A percentile compares a stretch with the other conserved stretches of the same genome.
Conservation (phyloP, 2,113 vertebrate genomes). For the Pterocles burchelli region DNA sequence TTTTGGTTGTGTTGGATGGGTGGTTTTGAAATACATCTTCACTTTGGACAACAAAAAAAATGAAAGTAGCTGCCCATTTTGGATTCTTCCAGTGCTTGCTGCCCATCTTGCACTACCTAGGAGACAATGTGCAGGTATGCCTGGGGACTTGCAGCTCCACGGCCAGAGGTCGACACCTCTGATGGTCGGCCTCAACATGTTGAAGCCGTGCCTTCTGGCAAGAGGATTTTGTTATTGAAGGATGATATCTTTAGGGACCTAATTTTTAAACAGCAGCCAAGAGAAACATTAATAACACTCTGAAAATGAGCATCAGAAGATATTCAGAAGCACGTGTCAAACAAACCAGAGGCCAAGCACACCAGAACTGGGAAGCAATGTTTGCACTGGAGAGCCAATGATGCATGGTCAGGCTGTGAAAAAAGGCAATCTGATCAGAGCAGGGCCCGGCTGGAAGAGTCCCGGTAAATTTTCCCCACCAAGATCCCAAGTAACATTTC, state of each 20-base stretch:
- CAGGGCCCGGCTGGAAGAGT: not conserved
- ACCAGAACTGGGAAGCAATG: not conserved
- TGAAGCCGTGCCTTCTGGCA: not conserved
- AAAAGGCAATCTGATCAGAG: not conserved
- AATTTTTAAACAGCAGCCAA: slow-evolving; percentile 41
- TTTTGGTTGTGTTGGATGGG: not conserved
- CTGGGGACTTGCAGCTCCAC: not conserved
- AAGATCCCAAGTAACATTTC: slow-evolving; percentile 38
- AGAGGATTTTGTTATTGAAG: not conserved
- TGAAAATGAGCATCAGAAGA: slow-evolving; percentile 52
- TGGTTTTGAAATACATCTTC: not conserved
- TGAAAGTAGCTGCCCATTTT: not conserved
- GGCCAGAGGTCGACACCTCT: not conserved
- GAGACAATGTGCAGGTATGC: not conserved
- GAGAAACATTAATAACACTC: slow-evolving; percentile 18
- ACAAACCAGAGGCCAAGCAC: slow-evolving; percentile 44
- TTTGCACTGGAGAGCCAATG: slow-evolving; percentile 30
- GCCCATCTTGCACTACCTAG: not conserved
- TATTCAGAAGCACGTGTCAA: slow-evolving; percentile 64
- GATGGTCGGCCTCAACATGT: not conserved
- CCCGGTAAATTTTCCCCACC: slow-evolving; percentile 20
- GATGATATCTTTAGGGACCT: slow-evolving; percentile 27
- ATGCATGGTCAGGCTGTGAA: not conserved
- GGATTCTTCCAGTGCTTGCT: not conserved
- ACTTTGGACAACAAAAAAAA: not conserved